Conservation (phyloP, 1,140 invertebrate species). For the Gryon sp. region DNA sequence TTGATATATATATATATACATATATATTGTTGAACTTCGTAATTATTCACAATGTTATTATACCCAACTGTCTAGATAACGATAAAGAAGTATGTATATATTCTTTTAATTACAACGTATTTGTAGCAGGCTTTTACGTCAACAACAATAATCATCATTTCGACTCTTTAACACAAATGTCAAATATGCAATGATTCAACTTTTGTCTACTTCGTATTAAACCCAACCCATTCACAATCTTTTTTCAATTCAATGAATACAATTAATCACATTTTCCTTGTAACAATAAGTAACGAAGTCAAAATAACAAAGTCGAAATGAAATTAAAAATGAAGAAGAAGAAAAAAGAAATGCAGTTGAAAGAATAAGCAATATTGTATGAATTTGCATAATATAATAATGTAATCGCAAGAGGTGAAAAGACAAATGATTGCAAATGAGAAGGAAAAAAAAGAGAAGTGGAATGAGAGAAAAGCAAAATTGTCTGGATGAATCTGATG, state of each 20-base stretch:
- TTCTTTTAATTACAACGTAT: slow-evolving; percentile 38
- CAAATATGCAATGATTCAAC: too few relatives aligned
- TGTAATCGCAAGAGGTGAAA: background rate
- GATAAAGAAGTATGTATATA: slow-evolving; percentile 29
- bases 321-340: too few relatives aligned
- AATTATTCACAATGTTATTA: slow-evolving; percentile 30
- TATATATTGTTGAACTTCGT: slow-evolving; percentile 34
- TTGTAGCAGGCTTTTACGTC: slow-evolving; percentile 7
- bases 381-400: background rate
- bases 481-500: background rate
- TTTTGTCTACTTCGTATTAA: too few relatives aligned
- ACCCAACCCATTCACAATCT: too few relatives aligned
- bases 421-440: background rate
- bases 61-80: slow-evolving; percentile 41
- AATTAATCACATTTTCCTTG: too few relatives aligned
- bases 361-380: background rate
- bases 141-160: background rate
- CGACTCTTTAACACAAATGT: too few relatives aligned
- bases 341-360: background rate
- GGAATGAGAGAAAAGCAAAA: too few relatives aligned
- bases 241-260: too few relatives aligned
- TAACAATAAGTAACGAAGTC: too few relatives aligned
- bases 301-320: too few relatives aligned
- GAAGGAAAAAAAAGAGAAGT: too few relatives aligned
- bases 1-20: too few relatives aligned